phyloP scores from a whole-genome alignment of 2,888 invertebrate genomes.

The Stenodema calcarata region DNA sequence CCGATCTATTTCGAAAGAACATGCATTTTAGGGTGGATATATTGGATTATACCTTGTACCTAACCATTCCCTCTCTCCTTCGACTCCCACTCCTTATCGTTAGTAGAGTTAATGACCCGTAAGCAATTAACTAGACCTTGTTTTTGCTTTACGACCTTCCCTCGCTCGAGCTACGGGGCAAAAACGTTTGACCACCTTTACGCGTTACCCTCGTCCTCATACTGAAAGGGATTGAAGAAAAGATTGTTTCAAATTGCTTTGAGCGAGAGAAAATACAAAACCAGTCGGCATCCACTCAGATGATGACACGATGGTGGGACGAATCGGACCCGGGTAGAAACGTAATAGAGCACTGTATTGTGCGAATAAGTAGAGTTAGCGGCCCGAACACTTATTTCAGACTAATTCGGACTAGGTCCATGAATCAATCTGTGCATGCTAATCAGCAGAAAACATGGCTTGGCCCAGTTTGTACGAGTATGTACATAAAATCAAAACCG shows the following conservation, averaged over 20 bases:
- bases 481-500: too few species aligned
- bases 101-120: slow-evolving; percentile 6
- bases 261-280: not conserved
- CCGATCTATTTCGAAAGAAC: not conserved
- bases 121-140: slow-evolving; percentile 14
- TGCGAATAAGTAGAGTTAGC: too few species aligned
- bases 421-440: too few species aligned
- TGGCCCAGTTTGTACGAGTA: too few species aligned
- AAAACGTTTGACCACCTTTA: not conserved
- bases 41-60: not conserved
- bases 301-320: too few species aligned
- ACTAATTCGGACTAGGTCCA: too few species aligned
- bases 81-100: not conserved
- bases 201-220: not conserved
- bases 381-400: too few species aligned
- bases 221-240: not conserved
- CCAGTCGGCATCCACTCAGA: not conserved
- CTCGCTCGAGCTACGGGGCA: not conserved
- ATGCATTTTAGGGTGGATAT: not conserved
- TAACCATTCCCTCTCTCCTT: not conserved
- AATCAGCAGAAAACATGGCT: too few species aligned
- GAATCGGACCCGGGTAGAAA: too few species aligned
- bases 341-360: too few species aligned
- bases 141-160: slow-evolving; percentile 4
- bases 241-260: not conserved